phyloP scores from a whole-genome alignment of 2,888 invertebrate species.

The Oxycera nigricornis region DNA sequence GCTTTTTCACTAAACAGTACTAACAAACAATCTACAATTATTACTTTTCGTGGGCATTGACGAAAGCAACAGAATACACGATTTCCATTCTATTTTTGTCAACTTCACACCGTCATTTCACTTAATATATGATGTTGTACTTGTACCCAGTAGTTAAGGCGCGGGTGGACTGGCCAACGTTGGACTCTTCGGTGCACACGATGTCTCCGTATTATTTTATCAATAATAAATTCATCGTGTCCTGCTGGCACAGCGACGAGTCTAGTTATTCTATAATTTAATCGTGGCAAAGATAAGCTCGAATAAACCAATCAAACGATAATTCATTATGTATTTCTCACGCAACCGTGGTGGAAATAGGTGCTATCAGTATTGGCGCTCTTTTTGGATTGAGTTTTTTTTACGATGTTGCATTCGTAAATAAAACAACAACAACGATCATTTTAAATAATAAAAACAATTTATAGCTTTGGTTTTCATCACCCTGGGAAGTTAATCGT shows the following conservation, averaged over 20 bases:
- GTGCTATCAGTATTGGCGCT: too few relatives aligned
- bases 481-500: too few relatives aligned
- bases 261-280: constrained; percentile 5
- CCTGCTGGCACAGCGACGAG: neutral
- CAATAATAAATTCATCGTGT: constrained; percentile 16
- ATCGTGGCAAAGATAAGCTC: neutral
- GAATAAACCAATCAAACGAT: constrained; percentile 18
- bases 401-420: too few relatives aligned
- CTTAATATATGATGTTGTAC: neutral
- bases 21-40: constrained; percentile 22
- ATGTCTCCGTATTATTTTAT: constrained; percentile 20
- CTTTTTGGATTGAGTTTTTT: too few relatives aligned
- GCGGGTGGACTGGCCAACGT: neutral
- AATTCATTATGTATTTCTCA: neutral
- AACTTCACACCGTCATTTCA: neutral
- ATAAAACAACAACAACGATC: too few relatives aligned
- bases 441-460: too few relatives aligned
- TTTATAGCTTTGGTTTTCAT: too few relatives aligned
- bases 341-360: neutral
- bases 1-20: neutral
- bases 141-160: neutral
- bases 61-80: neutral
- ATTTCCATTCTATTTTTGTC: neutral
- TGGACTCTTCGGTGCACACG: neutral
- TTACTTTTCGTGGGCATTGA: neutral